Evolutionary conservation across 2,797 vertebrate species (phyloP).

Genomic region (Pseudochirops cupreus): DNA sequence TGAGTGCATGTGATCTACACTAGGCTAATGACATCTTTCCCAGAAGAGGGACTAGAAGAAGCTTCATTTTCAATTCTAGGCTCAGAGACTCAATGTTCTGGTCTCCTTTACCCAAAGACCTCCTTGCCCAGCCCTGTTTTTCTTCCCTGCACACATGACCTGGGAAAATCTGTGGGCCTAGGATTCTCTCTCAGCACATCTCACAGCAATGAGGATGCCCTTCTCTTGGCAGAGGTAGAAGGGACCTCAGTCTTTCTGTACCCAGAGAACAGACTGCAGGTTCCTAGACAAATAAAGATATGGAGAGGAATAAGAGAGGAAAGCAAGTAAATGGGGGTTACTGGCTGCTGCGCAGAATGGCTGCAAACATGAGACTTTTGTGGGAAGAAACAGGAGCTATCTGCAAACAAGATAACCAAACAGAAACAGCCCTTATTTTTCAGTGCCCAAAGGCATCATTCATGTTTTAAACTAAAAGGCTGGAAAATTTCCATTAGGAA

Average conservation of each 20-base stretch:
- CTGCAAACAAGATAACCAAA: conserved; percentile 27
- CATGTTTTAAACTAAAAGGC: conserved; percentile 25
- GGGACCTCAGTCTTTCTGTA: background rate
- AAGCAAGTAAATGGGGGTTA: background rate
- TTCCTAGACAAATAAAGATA: background rate
- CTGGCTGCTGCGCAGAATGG: background rate
- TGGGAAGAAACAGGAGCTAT: background rate
- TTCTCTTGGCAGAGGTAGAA: background rate
- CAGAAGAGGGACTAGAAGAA: background rate
- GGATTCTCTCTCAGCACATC: conserved; percentile 2
- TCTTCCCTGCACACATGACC: background rate
- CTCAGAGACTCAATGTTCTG: background rate
- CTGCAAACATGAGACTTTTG: background rate
- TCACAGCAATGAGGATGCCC: background rate
- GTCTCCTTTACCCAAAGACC: background rate
- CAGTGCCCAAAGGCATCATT: background rate
- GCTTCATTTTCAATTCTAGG: background rate
- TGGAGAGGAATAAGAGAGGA: background rate
- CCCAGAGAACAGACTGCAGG: background rate
- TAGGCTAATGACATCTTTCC: background rate
- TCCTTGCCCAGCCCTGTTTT: background rate
- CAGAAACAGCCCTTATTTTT: background rate
- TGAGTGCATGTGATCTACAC: background rate
- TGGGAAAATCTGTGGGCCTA: background rate
- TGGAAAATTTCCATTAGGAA: conserved; percentile 59